These are phyloP conservation scores for Paramacrobiotus metropolitanus DNA, from an alignment of 1,140 invertebrate species.

Conservation along the genomic window DNA sequence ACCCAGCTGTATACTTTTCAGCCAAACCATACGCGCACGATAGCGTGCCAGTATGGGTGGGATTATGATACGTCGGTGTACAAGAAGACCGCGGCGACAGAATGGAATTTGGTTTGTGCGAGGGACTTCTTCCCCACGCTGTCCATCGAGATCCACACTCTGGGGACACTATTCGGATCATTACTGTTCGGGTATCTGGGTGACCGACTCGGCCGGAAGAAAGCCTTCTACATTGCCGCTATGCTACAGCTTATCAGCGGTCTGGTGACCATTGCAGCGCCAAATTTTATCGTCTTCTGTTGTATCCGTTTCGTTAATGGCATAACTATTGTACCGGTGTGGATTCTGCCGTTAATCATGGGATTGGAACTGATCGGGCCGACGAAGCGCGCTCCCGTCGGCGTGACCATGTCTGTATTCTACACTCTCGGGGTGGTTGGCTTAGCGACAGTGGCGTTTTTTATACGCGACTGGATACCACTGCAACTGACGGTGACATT, in stretches of 20 bases:
- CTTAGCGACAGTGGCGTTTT: slow-evolving; percentile 40
- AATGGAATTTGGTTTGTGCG: slow-evolving; percentile 56
- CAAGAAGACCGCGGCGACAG: slow-evolving; percentile 11
- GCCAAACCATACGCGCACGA: too few species aligned
- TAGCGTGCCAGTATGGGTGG: background rate
- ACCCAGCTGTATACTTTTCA: background rate
- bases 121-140: slow-evolving; percentile 41
- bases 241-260: slow-evolving; percentile 14
- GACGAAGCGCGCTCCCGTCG: slow-evolving; percentile 38
- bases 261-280: slow-evolving; percentile 16
- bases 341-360: background rate
- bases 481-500: slow-evolving; percentile 45
- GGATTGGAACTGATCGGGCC: slow-evolving; percentile 51
- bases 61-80: background rate
- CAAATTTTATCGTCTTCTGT: slow-evolving; percentile 54
- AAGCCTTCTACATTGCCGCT: slow-evolving; percentile 16
- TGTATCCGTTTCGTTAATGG: slow-evolving; percentile 49
- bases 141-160: slow-evolving; percentile 45
- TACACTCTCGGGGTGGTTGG: slow-evolving; percentile 47
- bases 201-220: slow-evolving; percentile 21
- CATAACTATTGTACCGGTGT: background rate
- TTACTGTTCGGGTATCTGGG: slow-evolving; percentile 48
- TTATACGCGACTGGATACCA: slow-evolving; percentile 43
- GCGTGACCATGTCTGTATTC: slow-evolving; percentile 46
- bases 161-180: slow-evolving; percentile 51